Evolutionary conservation across 2,113 vertebrate genomes (phyloP).

Genomic region (Onychostruthus taczanowskii): DNA sequence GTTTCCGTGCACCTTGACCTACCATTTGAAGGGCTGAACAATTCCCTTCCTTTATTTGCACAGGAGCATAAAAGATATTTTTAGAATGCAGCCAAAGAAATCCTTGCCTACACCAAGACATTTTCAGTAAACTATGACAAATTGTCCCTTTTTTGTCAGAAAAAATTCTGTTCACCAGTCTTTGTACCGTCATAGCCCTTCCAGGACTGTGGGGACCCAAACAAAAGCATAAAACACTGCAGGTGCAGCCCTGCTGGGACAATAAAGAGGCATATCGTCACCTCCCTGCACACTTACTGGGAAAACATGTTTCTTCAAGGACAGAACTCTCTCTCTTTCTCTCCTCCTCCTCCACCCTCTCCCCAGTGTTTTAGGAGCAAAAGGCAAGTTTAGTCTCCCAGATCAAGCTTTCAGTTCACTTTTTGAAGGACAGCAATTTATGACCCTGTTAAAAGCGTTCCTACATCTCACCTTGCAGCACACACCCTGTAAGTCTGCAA

Average conservation of each 20-base stretch:
- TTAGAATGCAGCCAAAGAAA: slow-evolving; percentile 4
- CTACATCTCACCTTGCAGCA: neutral
- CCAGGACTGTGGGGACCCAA: neutral
- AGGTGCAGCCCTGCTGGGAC: slow-evolving; percentile 13
- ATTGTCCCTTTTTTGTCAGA: neutral
- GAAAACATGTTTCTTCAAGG: slow-evolving; percentile 43
- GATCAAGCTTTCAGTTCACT: neutral
- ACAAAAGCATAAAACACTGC: neutral
- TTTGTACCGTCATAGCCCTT: neutral
- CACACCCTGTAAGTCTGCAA: neutral
- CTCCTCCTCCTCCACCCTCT: neutral
- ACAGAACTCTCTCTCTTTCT: neutral
- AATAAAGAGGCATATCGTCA: neutral
- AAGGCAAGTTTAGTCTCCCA: neutral
- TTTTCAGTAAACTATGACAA: neutral
- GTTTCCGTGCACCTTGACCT: slow-evolving; percentile 48
- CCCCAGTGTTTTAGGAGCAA: neutral
- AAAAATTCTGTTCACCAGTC: neutral
- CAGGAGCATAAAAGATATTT: slow-evolving; percentile 8
- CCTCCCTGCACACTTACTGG: neutral
- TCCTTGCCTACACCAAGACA: neutral
- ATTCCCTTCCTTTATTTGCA: slow-evolving; percentile 27
- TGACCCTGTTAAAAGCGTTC: neutral
- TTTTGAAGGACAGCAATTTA: neutral
- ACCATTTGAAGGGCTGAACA: slow-evolving; percentile 17